Evolutionary conservation across 1,140 invertebrate genomes (phyloP), one percentile per base, ranked within the genome.

Genomic region (Hyphantria cunea): DNA sequence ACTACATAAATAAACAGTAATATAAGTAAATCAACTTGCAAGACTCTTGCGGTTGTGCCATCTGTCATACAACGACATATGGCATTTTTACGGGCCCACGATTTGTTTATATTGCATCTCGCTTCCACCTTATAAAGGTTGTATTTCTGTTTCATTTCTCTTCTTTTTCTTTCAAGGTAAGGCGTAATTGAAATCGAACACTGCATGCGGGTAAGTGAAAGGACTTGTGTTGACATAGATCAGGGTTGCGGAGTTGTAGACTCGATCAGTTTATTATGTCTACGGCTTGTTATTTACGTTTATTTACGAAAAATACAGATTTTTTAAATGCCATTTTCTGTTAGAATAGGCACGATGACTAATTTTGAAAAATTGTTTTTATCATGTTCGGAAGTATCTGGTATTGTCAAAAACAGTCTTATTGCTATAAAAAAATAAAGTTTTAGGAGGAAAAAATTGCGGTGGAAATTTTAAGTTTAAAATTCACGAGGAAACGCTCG

Each of bases 181-280:
- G 64, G 59, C 71, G 83, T 86, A 88, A 88, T 86, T 88, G 85
- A 88, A 88, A 86, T 77, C 77, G 82, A 84, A 82, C 80, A 81
- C 80, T 83, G 75, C 79, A 86, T 86, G 80, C 85, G 85, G 83
- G 85, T 71, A 76, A 86, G 83, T 82, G 82, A 86, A 88, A 88
- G 82, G 79, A 78, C 73, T 75, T 65, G 60, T 67, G 67, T 67
- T 71, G 67, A 55, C 76, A 83, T 69, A 84, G 80, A 88, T 72
- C 71, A 83, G 67, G 32, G 39, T 44, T 32, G n/a, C 14, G 32
- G n/a, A 44, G 17, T 25, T 44, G 45, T n/a, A 51, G 54, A 52
- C 45, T n/a, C 15, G 48, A 17, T 37, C 58, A 15, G 39, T 44
- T 32, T 33, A 25, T 8, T 12, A 39, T 15, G 37, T 25, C 17